Base-by-base conservation (phyloP, 2,797 vertebrate species). In the Austrolebias charrua region DNA sequence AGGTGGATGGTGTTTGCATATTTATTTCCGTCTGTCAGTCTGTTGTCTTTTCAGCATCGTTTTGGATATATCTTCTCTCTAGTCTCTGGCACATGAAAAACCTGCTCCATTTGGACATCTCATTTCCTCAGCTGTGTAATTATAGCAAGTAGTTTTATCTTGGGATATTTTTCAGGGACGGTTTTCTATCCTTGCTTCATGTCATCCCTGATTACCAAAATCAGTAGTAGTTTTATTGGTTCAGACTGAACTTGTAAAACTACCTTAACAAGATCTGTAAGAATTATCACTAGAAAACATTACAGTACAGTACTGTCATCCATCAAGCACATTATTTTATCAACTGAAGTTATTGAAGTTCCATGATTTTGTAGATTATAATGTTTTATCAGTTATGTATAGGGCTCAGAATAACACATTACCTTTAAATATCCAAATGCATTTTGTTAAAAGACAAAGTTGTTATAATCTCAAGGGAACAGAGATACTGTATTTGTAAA, bases 1-100 rank as follows among this genome's bases (percentile, higher is more conserved):
- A 81, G 83, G 84, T 75, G 84, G 82, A 83, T 66, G 72, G 66
- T 77, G 77, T 87, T 79, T 66, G 81, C 42, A 63, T 73, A 78
- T 86, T 80, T 61, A 77, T 83, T 79, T 74, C 61, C 48, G 65
- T 78, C 70, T 85, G 77, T 88, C 85, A 81, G 80, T 56, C 60
- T 71, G 66, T 77, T 60, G 82, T 65, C 63, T 20, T 63, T 69
- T 65, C 69, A 56, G 19, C 66, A 78, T 86, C 64, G 64, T 73
- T 79, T 68, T 43, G 60, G 68, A 76, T 62, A 55, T 74, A 75
- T 71, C 62, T 56, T 67, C 72, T 69, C 53, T 69, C 53, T 43
- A 20, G 52, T 63, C 52, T 66, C 61, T 70, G 70, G 71, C 77
- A 71, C 73, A 67, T 57, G 44, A 70, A 67, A 61, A 73, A 35